Conservation (phyloP, 2,888 invertebrate genomes). For the Cantharis rufa region DNA sequence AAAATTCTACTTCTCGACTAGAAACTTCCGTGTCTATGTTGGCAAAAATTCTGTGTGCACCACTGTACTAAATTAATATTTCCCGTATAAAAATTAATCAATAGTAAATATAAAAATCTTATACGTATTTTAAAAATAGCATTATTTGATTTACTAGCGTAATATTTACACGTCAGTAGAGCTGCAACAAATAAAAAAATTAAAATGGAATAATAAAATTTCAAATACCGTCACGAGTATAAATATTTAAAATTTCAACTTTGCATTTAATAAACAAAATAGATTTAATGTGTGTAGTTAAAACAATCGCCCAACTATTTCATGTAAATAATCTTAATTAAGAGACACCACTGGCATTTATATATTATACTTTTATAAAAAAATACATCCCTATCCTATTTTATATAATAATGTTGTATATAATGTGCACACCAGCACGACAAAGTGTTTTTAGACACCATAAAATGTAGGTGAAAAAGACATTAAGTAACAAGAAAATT, state of each 20-base stretch:
- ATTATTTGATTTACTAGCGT: neutral
- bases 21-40: neutral
- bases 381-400: conserved; percentile 2
- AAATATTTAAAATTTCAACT: conserved; percentile 9
- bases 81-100: neutral
- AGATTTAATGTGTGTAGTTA: neutral
- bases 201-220: neutral
- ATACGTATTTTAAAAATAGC: neutral
- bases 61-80: neutral
- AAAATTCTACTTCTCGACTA: neutral
- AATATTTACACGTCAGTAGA: neutral
- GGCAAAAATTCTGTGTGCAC: neutral
- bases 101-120: neutral
- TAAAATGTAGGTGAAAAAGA: conserved; percentile 1
- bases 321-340: neutral
- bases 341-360: conserved; percentile 5
- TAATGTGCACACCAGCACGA: neutral
- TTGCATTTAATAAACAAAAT: neutral
- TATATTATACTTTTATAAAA: conserved; percentile 6
- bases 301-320: neutral
- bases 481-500: conserved; percentile 2
- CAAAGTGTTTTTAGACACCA: neutral
- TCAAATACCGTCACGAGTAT: neutral
- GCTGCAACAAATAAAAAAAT: neutral
- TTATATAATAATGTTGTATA: neutral